Evolutionary conservation across 2,888 invertebrate genomes (phyloP).

Genomic region (Ferrisia virgata): DNA sequence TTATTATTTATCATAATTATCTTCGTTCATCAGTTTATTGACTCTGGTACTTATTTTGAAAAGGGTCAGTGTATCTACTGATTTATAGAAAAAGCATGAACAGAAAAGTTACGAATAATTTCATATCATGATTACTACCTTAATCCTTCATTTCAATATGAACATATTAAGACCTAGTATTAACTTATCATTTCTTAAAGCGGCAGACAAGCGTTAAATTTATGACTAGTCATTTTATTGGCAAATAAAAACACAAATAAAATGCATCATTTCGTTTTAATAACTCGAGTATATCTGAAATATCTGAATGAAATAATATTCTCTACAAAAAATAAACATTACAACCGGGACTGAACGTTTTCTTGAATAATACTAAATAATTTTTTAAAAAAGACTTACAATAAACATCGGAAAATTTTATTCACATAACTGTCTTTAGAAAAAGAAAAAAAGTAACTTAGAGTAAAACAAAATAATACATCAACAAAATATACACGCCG

Average conservation of each 20-base stretch:
- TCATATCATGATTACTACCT: too few species aligned
- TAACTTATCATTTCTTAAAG: too few species aligned
- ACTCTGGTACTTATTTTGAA: too few species aligned
- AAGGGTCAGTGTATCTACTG: too few species aligned
- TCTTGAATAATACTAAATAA: not conserved
- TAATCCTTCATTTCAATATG: too few species aligned
- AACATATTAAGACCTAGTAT: too few species aligned
- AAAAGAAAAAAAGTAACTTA: conserved; percentile 20
- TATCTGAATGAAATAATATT: not conserved
- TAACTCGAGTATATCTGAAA: not conserved
- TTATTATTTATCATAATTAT: too few species aligned
- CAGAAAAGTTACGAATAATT: too few species aligned
- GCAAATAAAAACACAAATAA: not conserved
- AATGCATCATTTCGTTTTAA: conserved; percentile 4
- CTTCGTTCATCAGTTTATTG: too few species aligned
- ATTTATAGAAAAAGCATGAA: too few species aligned
- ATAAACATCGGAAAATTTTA: not conserved
- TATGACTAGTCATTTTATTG: not conserved
- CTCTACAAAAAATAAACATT: not conserved
- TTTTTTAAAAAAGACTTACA: not conserved
- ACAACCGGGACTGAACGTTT: not conserved
- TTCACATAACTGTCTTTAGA: not conserved
- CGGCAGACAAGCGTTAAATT: too few species aligned
- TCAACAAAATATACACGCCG: conserved; percentile 19
- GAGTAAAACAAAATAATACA: conserved; percentile 21